A percentile compares a stretch with the other conserved stretches of the same genome.
phyloP scores from a whole-genome alignment of 2,113 vertebrate species.

The Notiomystis cincta region DNA sequence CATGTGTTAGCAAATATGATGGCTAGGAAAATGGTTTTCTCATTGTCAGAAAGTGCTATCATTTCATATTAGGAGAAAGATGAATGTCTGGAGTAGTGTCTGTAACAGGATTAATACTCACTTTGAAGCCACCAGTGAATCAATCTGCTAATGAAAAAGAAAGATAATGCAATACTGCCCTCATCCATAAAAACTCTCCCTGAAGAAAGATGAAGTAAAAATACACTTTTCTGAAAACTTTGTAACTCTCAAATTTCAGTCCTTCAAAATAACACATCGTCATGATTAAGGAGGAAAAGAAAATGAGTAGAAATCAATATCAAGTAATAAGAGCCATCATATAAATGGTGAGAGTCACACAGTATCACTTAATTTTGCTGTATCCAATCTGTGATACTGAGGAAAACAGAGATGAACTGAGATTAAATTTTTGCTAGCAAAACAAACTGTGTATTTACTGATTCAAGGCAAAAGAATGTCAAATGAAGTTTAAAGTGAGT shows the following conservation, averaged over 20 bases:
- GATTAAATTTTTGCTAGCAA: background rate
- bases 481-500: background rate
- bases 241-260: background rate
- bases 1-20: background rate
- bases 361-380: background rate
- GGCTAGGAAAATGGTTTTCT: background rate
- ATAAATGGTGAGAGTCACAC: background rate
- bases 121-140: background rate
- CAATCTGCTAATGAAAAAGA: background rate
- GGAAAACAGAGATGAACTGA: background rate
- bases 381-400: background rate
- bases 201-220: background rate
- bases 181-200: background rate
- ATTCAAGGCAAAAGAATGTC: background rate
- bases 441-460: background rate
- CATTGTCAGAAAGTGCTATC: background rate
- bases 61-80: background rate
- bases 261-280: background rate
- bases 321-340: background rate
- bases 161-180: background rate
- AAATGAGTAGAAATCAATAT: background rate
- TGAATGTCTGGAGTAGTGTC: background rate
- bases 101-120: background rate
- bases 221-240: background rate
- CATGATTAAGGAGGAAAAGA: background rate